phyloP scores from a whole-genome alignment of 2,888 invertebrate species.

The Hololepta plana region DNA sequence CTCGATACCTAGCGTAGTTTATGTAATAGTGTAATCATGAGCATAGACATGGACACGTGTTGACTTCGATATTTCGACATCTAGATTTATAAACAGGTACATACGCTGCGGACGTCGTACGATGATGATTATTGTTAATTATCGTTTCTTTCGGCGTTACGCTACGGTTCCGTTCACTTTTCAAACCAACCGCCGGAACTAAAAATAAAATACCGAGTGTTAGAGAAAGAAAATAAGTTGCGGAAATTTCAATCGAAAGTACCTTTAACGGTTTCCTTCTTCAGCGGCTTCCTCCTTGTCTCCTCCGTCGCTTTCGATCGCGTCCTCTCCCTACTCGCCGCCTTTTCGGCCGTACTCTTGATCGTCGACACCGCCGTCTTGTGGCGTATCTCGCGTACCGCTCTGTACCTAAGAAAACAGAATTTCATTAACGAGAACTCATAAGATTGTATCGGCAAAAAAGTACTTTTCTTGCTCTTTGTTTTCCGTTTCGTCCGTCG shows the following conservation, averaged over 20 bases:
- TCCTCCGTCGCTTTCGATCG: conserved; percentile 15
- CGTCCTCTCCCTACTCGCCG: conserved; percentile 18
- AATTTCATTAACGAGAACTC: neutral
- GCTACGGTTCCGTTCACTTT: conserved; percentile 12
- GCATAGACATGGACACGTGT: conserved; percentile 26
- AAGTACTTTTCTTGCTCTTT: conserved; percentile 19
- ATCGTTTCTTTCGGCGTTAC: conserved; percentile 15
- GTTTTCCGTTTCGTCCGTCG: conserved; percentile 10
- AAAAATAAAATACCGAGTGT: neutral
- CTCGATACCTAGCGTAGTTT: conserved; percentile 23
- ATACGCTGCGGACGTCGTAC: conserved; percentile 27
- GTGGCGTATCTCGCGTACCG: conserved; percentile 28
- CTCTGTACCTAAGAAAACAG: conserved; percentile 12
- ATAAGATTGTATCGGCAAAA: no score
- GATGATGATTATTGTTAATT: no score
- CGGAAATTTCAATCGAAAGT: conserved; percentile 2
- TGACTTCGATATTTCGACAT: conserved; percentile 14
- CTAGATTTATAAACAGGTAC: conserved; percentile 25
- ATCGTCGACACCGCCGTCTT: conserved; percentile 29
- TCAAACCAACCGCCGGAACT: conserved; percentile 4
- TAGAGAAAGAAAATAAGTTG: conserved; percentile 1
- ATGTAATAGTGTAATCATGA: conserved; percentile 21
- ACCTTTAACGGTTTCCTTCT: conserved; percentile 17
- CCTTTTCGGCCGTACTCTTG: conserved; percentile 24
- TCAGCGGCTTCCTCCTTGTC: conserved; percentile 13